These are phyloP conservation scores for Dermolepida albohirtum DNA, from an alignment of 2,888 invertebrate species.

Conservation along the genomic window DNA sequence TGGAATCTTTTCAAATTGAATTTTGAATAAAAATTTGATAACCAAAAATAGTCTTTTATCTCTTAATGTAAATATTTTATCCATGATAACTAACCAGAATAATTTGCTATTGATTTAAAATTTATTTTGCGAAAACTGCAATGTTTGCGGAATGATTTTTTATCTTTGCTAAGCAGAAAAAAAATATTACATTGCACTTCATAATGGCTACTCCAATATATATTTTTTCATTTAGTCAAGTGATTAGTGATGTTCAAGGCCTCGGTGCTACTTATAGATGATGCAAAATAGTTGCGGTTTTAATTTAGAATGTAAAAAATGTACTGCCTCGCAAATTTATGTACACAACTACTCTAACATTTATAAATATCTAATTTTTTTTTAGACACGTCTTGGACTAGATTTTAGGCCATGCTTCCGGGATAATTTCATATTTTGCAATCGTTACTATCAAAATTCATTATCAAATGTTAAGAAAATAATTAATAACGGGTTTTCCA, in stretches of 20 bases:
- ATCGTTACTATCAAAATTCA: no score
- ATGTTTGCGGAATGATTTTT: not conserved
- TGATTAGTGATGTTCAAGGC: constrained; percentile 6
- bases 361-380: constrained; percentile 2
- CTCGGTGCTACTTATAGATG: constrained; percentile 11
- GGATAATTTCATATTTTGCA: no score
- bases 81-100: not conserved
- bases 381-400: no score
- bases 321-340: constrained; percentile 19
- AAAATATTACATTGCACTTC: not conserved
- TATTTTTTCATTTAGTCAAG: constrained; percentile 5
- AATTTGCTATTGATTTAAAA: not conserved
- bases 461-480: no score
- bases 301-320: constrained; percentile 10
- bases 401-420: no score
- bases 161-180: no score
- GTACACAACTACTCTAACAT: not conserved
- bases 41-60: no score
- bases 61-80: not conserved
- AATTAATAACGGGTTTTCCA: no score
- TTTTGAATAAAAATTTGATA: no score
- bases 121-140: not conserved
- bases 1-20: no score
- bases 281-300: constrained; percentile 7
- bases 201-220: not conserved